Percentiles rank a stretch among this genome's conserved stretches.
Evolutionary conservation across 2,113 vertebrate genomes (phyloP).

Genomic region (Spizaetus ornatus): DNA sequence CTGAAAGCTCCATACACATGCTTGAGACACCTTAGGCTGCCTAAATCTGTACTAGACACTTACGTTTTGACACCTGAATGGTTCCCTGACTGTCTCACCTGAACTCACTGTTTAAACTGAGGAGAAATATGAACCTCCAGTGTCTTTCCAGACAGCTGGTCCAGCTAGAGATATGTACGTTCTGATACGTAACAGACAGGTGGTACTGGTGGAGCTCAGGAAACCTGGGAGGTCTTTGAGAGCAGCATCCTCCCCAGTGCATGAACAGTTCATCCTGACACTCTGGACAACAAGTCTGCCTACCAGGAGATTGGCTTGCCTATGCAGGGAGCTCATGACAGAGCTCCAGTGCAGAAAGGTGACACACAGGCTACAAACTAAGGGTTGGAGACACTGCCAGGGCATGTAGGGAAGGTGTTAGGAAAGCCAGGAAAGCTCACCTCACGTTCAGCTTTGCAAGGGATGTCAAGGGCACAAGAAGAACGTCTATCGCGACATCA

Average conservation of each 20-base stretch:
- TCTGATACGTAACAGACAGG: too few species aligned
- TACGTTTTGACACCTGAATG: background rate
- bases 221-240: background rate
- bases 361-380: background rate
- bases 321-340: background rate
- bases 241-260: background rate
- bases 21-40: background rate
- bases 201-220: background rate
- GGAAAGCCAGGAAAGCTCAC: background rate
- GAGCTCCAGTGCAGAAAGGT: background rate
- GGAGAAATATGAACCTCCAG: background rate
- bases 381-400: background rate
- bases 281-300: background rate
- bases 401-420: background rate
- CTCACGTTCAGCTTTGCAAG: background rate
- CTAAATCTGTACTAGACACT: background rate
- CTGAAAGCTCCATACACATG: background rate
- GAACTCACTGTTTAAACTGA: background rate
- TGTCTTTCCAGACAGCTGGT: background rate
- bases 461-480: background rate
- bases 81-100: background rate
- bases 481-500: background rate
- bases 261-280: background rate
- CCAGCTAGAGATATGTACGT: background rate
- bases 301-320: background rate